Conservation (phyloP, 2,797 vertebrate species). For the Pteropus rufus region DNA sequence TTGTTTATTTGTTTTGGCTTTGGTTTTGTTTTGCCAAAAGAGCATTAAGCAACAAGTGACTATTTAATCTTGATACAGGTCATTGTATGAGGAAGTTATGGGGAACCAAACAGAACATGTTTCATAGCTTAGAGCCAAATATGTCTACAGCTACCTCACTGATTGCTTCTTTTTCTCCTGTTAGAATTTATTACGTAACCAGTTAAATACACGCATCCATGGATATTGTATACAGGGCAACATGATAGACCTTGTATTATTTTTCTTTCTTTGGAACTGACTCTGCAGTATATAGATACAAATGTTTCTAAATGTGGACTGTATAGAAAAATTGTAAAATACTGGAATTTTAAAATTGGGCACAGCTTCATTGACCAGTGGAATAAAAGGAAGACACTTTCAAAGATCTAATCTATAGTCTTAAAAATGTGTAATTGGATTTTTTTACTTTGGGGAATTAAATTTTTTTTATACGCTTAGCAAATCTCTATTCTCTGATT, state of each 20-base stretch:
- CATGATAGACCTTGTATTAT: neutral
- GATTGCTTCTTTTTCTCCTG: neutral
- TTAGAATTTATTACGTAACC: neutral
- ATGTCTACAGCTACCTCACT: neutral
- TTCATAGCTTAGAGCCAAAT: neutral
- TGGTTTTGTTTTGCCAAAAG: neutral
- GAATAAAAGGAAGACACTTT: neutral
- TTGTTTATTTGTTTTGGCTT: slow-evolving; percentile 2
- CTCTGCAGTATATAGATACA: neutral
- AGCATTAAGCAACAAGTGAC: neutral
- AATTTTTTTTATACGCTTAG: neutral
- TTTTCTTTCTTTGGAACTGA: slow-evolving; percentile 25
- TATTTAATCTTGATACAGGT: neutral
- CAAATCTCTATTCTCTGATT: neutral
- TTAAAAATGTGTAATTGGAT: neutral
- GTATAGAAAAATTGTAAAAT: neutral
- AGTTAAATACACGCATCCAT: neutral
- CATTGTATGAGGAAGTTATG: neutral
- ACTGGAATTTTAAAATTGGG: neutral
- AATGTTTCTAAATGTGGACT: neutral
- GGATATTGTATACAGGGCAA: neutral
- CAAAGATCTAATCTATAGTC: neutral
- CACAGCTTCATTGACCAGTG: neutral
- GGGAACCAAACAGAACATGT: neutral
- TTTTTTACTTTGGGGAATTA: neutral